These are phyloP conservation scores for Apolygus lucorum DNA, from an alignment of 1,140 invertebrate species.

Conservation along the genomic window DNA sequence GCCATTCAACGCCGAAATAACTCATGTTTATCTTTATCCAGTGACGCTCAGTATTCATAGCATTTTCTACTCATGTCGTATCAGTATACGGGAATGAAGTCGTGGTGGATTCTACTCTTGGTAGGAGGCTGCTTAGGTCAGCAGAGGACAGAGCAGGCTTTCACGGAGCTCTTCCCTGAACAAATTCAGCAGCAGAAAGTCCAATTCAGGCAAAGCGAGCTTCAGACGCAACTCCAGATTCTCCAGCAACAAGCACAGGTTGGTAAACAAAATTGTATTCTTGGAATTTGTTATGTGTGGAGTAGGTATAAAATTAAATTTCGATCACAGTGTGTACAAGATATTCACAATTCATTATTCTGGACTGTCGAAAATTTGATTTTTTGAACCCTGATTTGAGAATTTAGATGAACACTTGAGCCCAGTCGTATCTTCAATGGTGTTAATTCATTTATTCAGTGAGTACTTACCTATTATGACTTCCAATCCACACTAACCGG, in stretches of 20 bases:
- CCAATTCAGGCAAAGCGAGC: slow-evolving; percentile 30
- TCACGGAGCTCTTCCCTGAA: slow-evolving; percentile 34
- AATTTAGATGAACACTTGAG: no score
- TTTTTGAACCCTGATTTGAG: no score
- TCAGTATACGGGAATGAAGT: not conserved
- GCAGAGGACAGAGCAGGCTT: slow-evolving; percentile 18
- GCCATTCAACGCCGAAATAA: not conserved
- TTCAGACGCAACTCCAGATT: slow-evolving; percentile 33
- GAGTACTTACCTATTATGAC: no score
- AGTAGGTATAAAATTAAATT: no score
- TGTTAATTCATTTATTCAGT: no score
- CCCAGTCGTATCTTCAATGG: no score
- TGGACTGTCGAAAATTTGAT: no score
- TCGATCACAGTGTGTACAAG: no score
- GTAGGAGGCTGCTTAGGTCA: not conserved
- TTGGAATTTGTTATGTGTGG: no score
- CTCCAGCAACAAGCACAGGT: slow-evolving; percentile 24
- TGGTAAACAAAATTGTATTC: no score
- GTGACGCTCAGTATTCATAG: not conserved
- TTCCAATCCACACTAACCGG: no score
- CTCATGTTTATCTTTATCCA: not conserved
- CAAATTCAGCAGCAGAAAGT: slow-evolving; percentile 36
- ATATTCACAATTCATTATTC: no score
- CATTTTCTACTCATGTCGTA: not conserved
- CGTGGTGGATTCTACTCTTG: not conserved